Conservation (phyloP, 2,888 invertebrate species). For the Rhingia campestris region DNA sequence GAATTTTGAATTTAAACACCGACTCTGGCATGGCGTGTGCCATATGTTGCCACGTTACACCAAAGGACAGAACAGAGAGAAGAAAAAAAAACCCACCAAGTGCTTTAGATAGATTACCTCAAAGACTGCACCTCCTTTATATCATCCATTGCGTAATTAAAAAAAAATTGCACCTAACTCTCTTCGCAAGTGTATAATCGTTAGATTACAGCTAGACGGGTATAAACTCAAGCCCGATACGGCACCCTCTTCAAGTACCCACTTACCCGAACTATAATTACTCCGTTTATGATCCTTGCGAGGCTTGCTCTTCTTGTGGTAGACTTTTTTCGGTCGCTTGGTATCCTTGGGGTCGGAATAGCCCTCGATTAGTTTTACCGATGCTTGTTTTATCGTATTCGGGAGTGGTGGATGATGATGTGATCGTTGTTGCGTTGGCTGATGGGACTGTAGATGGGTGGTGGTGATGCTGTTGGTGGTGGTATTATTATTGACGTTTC, state of each 20-base stretch:
- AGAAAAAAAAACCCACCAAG: constrained; percentile 9
- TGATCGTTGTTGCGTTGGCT: constrained; percentile 75
- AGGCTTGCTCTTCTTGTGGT: constrained; percentile 81
- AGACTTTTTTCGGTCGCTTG: constrained; percentile 81
- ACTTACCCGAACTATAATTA: constrained; percentile 82
- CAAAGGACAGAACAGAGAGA: background rate
- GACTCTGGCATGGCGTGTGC: constrained; percentile 41
- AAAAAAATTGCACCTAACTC: constrained; percentile 24
- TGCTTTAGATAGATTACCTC: constrained; percentile 22
- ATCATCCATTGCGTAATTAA: constrained; percentile 57
- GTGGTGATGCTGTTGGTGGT: constrained; percentile 70
- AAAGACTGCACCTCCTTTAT: constrained; percentile 17
- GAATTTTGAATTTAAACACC: constrained; percentile 69
- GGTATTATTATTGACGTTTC: constrained; percentile 71
- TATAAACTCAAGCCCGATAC: constrained; percentile 1
- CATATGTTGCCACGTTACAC: constrained; percentile 53
- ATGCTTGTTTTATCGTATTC: constrained; percentile 81
- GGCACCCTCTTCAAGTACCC: constrained; percentile 74
- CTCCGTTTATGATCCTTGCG: constrained; percentile 79
- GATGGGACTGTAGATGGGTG: constrained; percentile 77
- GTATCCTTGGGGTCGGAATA: constrained; percentile 83
- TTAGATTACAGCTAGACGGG: constrained; percentile 76
- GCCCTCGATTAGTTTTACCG: constrained; percentile 82
- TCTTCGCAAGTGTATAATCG: constrained; percentile 48
- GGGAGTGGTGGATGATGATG: constrained; percentile 78